Conservation (phyloP, 2,888 invertebrate genomes). For the Lampropteryx suffumata region DNA sequence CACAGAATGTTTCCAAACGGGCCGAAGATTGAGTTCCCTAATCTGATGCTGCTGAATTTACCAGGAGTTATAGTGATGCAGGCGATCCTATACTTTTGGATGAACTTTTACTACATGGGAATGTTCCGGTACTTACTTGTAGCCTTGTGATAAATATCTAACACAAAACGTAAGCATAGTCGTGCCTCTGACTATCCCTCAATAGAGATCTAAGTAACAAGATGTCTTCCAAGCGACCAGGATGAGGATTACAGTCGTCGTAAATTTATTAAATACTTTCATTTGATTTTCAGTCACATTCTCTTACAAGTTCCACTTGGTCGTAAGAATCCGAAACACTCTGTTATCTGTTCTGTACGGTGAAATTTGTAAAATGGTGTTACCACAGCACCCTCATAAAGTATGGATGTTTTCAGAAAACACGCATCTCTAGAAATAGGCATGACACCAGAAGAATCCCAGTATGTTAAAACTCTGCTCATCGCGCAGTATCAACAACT, state of each 20-base stretch:
- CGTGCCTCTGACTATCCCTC: no score
- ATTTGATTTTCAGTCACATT: no score
- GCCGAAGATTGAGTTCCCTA: constrained; percentile 64
- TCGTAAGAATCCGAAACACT: no score
- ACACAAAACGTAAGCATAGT: no score
- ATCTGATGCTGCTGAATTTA: constrained; percentile 60
- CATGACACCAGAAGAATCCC: constrained; percentile 61
- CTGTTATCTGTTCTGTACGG: no score
- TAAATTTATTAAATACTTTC: no score
- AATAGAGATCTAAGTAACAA: no score
- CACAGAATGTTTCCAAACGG: constrained; percentile 42
- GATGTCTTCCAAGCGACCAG: no score
- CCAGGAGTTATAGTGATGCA: constrained; percentile 66
- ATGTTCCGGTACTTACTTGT: constrained; percentile 66
- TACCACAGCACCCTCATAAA: neutral
- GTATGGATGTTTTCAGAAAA: constrained; percentile 31
- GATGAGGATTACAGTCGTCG: no score
- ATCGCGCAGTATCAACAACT: constrained; percentile 49
- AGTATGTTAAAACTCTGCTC: constrained; percentile 56
- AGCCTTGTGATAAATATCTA: neutral
- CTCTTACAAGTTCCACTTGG: no score
- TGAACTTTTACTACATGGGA: constrained; percentile 68
- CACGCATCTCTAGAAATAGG: constrained; percentile 56
- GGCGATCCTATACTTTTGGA: constrained; percentile 62
- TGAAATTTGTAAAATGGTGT: no score